A percentile compares a stretch with the other conserved stretches of the same genome.
Evolutionary conservation across 2,888 invertebrate species (phyloP).

Genomic region (Cryptus viduatorius): DNA sequence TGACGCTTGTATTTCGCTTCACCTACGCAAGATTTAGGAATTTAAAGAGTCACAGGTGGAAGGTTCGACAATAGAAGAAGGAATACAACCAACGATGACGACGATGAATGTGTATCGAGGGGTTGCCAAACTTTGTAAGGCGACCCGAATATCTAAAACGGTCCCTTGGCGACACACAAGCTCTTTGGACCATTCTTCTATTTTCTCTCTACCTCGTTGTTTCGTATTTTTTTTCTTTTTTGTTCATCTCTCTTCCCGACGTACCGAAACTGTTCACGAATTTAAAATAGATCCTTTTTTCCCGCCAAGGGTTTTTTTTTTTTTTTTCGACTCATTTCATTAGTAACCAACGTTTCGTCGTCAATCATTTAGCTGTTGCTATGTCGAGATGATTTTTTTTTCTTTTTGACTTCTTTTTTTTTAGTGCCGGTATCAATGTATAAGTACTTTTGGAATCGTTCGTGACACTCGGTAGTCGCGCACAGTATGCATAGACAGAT

Average conservation of each 20-base stretch:
- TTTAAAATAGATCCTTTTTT: constrained; percentile 46
- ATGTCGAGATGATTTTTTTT: not conserved
- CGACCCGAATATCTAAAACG: constrained; percentile 62
- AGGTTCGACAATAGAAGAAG: not conserved
- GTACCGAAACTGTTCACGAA: not conserved
- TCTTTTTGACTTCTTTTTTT: not conserved
- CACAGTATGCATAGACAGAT: constrained; percentile 47
- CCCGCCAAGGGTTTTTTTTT: not conserved
- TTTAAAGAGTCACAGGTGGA: not conserved
- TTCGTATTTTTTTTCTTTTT: constrained; percentile 10
- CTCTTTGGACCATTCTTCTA: constrained; percentile 50
- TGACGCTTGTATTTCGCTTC: not conserved
- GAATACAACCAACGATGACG: not conserved
- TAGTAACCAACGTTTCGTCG: constrained; percentile 11
- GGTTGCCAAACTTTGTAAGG: constrained; percentile 54
- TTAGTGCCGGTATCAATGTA: constrained; percentile 44
- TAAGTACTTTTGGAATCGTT: constrained; percentile 43
- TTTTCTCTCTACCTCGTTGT: constrained; percentile 38
- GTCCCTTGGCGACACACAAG: constrained; percentile 46
- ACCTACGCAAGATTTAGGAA: not conserved
- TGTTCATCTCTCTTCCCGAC: constrained; percentile 13
- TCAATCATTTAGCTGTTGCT: constrained; percentile 42
- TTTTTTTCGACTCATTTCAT: not conserved
- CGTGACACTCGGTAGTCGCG: constrained; percentile 43
- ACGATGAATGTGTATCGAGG: constrained; percentile 23